phyloP scores from a whole-genome alignment of 2,888 invertebrate genomes.

The Xanthorhoe designata region DNA sequence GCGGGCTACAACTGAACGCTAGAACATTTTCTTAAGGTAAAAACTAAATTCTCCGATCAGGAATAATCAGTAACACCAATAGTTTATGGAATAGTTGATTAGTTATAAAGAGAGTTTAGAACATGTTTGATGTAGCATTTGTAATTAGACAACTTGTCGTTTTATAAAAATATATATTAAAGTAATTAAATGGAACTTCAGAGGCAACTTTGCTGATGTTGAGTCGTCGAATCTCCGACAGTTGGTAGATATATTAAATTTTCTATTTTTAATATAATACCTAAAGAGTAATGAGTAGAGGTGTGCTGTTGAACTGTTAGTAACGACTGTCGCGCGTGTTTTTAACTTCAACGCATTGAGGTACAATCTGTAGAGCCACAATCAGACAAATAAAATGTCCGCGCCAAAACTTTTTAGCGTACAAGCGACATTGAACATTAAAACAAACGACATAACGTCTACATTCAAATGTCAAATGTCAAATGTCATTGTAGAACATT shows the following conservation, averaged over 20 bases:
- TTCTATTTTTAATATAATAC: slow-evolving; percentile 84
- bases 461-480: no score
- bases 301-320: slow-evolving; percentile 71
- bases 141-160: slow-evolving; percentile 75
- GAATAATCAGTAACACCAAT: slow-evolving; percentile 78
- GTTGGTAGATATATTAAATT: slow-evolving; percentile 77
- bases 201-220: slow-evolving; percentile 62
- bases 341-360: no score
- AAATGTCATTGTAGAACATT: no score
- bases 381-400: no score
- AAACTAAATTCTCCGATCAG: slow-evolving; percentile 58
- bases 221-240: slow-evolving; percentile 78
- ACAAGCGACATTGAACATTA: no score
- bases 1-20: slow-evolving; percentile 40
- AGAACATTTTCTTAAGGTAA: slow-evolving; percentile 62
- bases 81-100: slow-evolving; percentile 71
- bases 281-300: slow-evolving; percentile 69
- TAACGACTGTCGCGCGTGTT: slow-evolving; percentile 59
- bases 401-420: no score
- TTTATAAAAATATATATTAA: slow-evolving; percentile 61
- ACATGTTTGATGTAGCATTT: slow-evolving; percentile 79
- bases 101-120: slow-evolving; percentile 72
- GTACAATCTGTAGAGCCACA: no score
- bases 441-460: no score
- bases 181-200: slow-evolving; percentile 58